Evolutionary conservation across 2,797 vertebrate species (phyloP).

Genomic region (Phoebastria nigripes): DNA sequence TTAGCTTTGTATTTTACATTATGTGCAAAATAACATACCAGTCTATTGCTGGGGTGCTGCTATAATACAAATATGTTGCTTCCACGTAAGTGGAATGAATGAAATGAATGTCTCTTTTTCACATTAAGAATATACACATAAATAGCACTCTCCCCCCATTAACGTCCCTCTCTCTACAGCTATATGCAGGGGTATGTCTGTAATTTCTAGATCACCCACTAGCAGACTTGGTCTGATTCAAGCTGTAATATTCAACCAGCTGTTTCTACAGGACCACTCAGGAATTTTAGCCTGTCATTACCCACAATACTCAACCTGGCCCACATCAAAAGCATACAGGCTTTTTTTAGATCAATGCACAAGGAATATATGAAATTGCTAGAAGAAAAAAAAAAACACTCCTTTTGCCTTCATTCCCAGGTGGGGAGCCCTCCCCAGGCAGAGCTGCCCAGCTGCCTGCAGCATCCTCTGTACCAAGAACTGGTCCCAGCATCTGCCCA

Average conservation of each 20-base stretch:
- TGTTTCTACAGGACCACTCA: neutral
- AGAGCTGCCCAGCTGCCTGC: neutral
- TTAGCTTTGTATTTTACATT: neutral
- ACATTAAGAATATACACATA: fast-evolving
- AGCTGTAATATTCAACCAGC: neutral
- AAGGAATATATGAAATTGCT: neutral
- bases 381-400: neutral
- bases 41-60: neutral
- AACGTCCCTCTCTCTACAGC: neutral
- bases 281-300: neutral
- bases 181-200: fast-evolving
- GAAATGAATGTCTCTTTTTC: neutral
- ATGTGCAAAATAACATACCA: fast-evolving
- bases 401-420: neutral
- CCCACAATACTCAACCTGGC: neutral
- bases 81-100: fast-evolving
- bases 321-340: neutral
- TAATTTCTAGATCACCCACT: neutral
- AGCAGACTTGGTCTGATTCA: neutral
- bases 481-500: neutral
- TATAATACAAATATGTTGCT: fast-evolving
- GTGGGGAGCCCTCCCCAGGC: neutral
- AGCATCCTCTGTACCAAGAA: neutral
- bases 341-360: neutral
- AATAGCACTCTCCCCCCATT: neutral